phyloP scores from a whole-genome alignment of 2,113 vertebrate genomes.

The Lepisosteus osseus region DNA sequence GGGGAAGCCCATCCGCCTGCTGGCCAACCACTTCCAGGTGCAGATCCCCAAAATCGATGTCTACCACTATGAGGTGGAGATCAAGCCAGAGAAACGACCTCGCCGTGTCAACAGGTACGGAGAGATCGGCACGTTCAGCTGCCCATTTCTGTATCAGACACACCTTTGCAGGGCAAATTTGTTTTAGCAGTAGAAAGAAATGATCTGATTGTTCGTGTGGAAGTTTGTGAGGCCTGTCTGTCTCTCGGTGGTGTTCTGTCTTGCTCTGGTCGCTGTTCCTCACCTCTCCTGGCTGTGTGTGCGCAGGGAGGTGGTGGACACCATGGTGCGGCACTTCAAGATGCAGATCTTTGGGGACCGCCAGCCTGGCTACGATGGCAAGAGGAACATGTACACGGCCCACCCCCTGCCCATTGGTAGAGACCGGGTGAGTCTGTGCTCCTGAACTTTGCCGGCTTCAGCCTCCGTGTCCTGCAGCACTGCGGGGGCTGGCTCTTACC shows the following conservation, averaged over 20 bases:
- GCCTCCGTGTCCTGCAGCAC: too few species aligned
- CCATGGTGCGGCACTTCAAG: conserved; percentile 98
- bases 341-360: conserved; percentile 98
- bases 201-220: background rate
- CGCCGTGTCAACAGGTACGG: conserved; percentile 93
- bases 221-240: background rate
- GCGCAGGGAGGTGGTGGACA: conserved; percentile 92
- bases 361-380: conserved; percentile 95
- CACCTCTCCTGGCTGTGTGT: background rate
- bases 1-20: conserved; percentile 94
- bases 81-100: conserved; percentile 97
- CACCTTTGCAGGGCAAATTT: background rate
- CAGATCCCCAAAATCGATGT: conserved; percentile 99
- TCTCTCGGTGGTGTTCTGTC: background rate
- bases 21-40: conserved; percentile 98
- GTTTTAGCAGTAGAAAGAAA: too few species aligned
- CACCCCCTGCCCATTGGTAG: conserved; percentile 92
- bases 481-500: background rate
- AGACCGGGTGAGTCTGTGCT: conserved; percentile 76
- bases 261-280: too few species aligned
- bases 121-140: background rate
- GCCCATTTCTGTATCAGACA: background rate
- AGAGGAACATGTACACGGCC: conserved; percentile 97
- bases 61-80: conserved; percentile 98
- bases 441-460: background rate